Conservation (phyloP, 2,797 vertebrate species). For the Chiroxiphia lanceolata region DNA sequence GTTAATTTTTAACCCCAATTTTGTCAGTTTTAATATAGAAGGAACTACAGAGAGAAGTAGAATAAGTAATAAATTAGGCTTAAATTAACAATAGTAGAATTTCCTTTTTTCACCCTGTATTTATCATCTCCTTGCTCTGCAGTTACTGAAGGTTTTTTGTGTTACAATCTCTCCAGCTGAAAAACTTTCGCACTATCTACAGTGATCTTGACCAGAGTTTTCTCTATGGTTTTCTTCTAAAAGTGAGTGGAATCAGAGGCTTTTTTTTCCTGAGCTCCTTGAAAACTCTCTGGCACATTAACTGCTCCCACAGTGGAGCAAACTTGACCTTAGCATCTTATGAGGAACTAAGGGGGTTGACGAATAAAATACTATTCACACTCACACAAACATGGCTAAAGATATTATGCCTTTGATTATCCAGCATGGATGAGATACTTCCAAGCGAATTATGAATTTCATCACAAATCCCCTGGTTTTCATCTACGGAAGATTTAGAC, state of each 20-base stretch:
- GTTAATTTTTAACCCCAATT: neutral
- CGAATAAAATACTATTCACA: neutral
- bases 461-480: neutral
- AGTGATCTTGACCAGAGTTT: neutral
- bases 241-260: neutral
- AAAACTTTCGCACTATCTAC: neutral
- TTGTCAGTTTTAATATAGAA: neutral
- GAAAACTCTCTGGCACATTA: neutral
- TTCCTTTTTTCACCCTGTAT: neutral
- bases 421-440: neutral
- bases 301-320: neutral
- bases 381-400: neutral
- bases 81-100: neutral
- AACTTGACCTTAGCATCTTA: neutral
- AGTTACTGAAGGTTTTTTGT: neutral
- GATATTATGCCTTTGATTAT: neutral
- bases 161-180: neutral
- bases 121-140: neutral
- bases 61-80: neutral
- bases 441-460: neutral
- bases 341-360: neutral
- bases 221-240: neutral
- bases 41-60: neutral
- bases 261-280: neutral
- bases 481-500: neutral